Base-by-base conservation (phyloP, 1,140 invertebrate species). In the Zaprionus vittiger region DNA sequence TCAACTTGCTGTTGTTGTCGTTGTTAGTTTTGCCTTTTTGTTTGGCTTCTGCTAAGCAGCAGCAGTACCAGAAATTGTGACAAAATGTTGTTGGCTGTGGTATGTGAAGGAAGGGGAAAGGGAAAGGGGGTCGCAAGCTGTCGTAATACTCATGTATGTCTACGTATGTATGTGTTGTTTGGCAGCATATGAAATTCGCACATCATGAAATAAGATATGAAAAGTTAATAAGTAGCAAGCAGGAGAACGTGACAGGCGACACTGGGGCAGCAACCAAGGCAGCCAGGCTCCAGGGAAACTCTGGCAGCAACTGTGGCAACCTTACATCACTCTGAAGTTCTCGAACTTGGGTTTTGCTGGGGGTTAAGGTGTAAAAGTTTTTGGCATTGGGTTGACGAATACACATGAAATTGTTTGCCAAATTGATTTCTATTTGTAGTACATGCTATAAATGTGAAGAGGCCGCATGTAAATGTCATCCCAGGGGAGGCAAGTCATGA, bases 141-240 rank as follows among this genome's bases (percentile, higher is more conserved):
- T 24, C 66, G 67, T 69, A 57, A 71, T 64, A 52, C 47, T 52
- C 47, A 61, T 59, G 57, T 28, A 65, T 57, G 49, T 61, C 44
- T 56, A 66, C 61, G 12, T 37, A 24, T 12, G 55, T 28, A 55
- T 56, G 24, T 56, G 54, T 26, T 52, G 47, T 31, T n/a, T 56
- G 14, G 52, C 5, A 73, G 62, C 80, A 86, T 87, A 80, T 80
- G 77, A 75, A 77, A 69, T 87, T 78, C 70, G 54, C 84, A 74
- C 80, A 74, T 81, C 80, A 80, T 86, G 67, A 77, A 64, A 44
- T 67, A 38, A 70, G 56, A 75, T 83, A 87, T 89, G 81, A 80
- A 87, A 89, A 82, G 80, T 87, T 87, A 83, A 89, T 86, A 86
- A 86, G 71, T 22, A 24, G 20, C 17, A 67, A 73, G 54, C 28